Evolutionary conservation across 1,140 invertebrate species (phyloP).

Genomic region (Ostrea denselamellosa): DNA sequence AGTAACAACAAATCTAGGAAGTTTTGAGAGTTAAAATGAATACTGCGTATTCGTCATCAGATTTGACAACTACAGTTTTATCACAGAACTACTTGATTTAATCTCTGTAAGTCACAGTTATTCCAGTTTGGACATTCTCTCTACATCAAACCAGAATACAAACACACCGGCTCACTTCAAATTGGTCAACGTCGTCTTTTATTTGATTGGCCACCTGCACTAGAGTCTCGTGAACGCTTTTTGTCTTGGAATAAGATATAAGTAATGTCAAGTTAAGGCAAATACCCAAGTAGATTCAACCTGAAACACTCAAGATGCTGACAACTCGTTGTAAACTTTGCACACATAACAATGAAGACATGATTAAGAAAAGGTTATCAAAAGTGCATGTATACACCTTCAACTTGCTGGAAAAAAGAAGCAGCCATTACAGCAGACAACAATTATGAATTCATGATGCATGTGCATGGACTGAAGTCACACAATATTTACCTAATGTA

Average conservation of each 20-base stretch:
- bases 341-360: too few species aligned
- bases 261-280: neutral
- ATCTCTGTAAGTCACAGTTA: neutral
- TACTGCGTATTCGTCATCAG: neutral
- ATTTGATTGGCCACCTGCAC: neutral
- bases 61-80: neutral
- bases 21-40: neutral
- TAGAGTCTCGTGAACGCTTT: conserved; percentile 16
- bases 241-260: conserved; percentile 36
- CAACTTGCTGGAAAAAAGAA: too few species aligned
- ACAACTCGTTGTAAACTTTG: too few species aligned
- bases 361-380: too few species aligned
- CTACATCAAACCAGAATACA: neutral
- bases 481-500: too few species aligned
- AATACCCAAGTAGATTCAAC: neutral
- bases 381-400: too few species aligned
- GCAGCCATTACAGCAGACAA: too few species aligned
- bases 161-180: neutral
- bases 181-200: neutral
- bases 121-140: neutral
- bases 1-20: neutral
- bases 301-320: too few species aligned
- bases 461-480: too few species aligned
- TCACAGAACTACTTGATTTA: neutral
- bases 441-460: too few species aligned